A percentile compares a stretch with the other conserved stretches of the same genome.
phyloP scores from a whole-genome alignment of 2,888 invertebrate genomes.

The Galeopsomyia nigrocyanea region DNA sequence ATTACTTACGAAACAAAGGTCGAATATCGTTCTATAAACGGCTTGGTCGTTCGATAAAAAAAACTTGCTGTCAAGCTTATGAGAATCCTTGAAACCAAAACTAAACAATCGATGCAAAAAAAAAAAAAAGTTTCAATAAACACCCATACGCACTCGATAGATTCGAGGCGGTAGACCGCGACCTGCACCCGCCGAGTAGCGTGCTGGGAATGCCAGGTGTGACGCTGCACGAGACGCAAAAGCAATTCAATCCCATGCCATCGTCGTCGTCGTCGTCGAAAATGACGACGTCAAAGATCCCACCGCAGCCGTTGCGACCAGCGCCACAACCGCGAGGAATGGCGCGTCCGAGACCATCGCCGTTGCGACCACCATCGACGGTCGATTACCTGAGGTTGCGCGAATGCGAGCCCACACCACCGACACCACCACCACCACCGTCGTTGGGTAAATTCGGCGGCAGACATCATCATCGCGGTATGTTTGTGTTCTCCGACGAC shows the following conservation, averaged over 20 bases:
- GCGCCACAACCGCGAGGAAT: conserved; percentile 70
- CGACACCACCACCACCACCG: conserved; percentile 62
- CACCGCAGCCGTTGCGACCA: conserved; percentile 77
- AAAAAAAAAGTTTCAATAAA: too few species aligned
- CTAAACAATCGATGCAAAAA: too few species aligned
- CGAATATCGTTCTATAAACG: too few species aligned
- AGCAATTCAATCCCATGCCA: neutral
- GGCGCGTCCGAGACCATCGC: conserved; percentile 63
- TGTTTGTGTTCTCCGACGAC: conserved; percentile 18
- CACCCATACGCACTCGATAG: conserved; percentile 47
- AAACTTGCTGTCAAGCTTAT: too few species aligned
- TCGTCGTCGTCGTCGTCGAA: neutral
- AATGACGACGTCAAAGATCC: conserved; percentile 67
- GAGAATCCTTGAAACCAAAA: too few species aligned
- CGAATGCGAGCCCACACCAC: conserved; percentile 59
- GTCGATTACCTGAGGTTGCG: conserved; percentile 60
- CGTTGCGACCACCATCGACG: conserved; percentile 59
- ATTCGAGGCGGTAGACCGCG: conserved; percentile 65
- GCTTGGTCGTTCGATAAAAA: too few species aligned
- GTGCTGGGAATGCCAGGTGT: neutral
- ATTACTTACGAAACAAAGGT: too few species aligned
- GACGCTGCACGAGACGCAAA: neutral
- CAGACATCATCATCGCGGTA: neutral
- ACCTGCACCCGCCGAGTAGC: conserved; percentile 61
- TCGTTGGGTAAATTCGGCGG: conserved; percentile 31